Evolutionary conservation across 2,797 vertebrate genomes (phyloP).

Genomic region (Neosilurus hyrtlii): DNA sequence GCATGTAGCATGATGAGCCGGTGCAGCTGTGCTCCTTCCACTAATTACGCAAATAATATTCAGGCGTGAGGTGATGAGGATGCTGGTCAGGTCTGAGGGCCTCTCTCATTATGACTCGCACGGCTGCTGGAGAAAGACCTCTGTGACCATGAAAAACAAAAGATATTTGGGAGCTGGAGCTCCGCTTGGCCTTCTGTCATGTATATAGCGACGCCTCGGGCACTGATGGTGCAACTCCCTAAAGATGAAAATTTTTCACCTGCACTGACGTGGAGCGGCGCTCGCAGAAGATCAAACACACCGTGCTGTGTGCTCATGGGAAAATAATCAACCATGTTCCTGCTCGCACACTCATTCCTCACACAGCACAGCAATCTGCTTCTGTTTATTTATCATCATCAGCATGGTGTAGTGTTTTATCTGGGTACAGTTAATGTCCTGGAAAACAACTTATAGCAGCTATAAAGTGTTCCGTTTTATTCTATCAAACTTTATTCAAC

Average conservation of each 20-base stretch:
- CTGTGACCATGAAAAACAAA: constrained; percentile 36
- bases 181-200: constrained; percentile 36
- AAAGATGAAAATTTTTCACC: background rate
- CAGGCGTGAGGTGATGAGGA: constrained; percentile 34
- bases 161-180: constrained; percentile 22
- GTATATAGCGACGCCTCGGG: constrained; percentile 19
- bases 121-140: constrained; percentile 31
- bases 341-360: background rate
- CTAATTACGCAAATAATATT: constrained; percentile 48
- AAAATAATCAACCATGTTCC: background rate
- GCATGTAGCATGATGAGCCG: constrained; percentile 9
- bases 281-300: background rate
- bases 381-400: background rate
- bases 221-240: background rate
- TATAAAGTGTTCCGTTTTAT: background rate
- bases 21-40: constrained; percentile 35
- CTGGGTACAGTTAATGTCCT: background rate
- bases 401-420: background rate
- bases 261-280: background rate
- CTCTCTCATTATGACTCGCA: constrained; percentile 32
- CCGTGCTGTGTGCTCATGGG: background rate
- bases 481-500: background rate
- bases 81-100: constrained; percentile 37
- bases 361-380: background rate
- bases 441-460: background rate